A percentile compares a stretch with the other conserved stretches of the same genome.
Evolutionary conservation across 2,888 invertebrate species (phyloP).

Genomic region (Gibbula magus): DNA sequence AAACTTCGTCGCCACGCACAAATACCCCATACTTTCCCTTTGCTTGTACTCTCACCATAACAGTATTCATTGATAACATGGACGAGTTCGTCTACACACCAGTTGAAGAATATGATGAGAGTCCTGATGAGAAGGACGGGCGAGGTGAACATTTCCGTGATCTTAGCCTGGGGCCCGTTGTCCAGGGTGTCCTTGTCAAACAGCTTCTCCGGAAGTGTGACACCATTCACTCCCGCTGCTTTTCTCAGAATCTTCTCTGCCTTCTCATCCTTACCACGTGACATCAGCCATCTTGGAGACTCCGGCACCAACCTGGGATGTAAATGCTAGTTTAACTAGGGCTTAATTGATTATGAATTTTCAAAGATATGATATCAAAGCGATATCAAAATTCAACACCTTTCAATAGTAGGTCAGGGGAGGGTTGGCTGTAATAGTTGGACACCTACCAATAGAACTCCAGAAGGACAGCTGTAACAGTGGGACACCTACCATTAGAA

Average conservation of each 20-base stretch:
- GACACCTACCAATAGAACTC: too few relatives aligned
- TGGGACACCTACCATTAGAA: too few relatives aligned
- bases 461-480: too few relatives aligned
- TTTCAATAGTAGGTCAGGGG: too few relatives aligned
- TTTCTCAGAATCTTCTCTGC: conserved; percentile 82
- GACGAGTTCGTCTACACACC: conserved; percentile 28
- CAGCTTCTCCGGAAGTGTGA: conserved; percentile 40
- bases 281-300: conserved; percentile 92
- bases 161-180: conserved; percentile 39
- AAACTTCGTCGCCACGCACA: too few relatives aligned
- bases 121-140: conserved; percentile 28
- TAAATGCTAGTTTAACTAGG: not conserved
- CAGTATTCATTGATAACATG: not conserved
- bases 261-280: conserved; percentile 87
- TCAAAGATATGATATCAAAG: not conserved
- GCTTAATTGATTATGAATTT: not conserved
- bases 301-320: conserved; percentile 85
- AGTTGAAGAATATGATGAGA: conserved; percentile 41
- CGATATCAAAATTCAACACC: not conserved
- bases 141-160: conserved; percentile 41
- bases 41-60: not conserved
- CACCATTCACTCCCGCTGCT: conserved; percentile 46
- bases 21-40: too few relatives aligned
- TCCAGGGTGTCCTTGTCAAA: conserved; percentile 44
- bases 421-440: not conserved